Conservation (phyloP, 2,888 invertebrate genomes). For the Eupithecia inturbata region DNA sequence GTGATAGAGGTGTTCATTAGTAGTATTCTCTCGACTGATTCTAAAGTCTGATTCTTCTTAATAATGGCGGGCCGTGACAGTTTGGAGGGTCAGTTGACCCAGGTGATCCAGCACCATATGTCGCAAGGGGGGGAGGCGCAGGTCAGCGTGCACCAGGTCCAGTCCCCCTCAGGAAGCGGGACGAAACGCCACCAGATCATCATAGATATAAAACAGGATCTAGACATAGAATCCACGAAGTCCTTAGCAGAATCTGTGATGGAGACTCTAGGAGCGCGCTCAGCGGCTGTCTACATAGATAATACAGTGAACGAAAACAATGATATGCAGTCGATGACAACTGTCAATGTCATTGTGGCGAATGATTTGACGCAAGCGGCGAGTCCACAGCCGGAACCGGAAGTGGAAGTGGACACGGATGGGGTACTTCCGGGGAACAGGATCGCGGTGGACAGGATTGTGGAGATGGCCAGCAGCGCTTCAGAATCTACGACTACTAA, state of each 20-base stretch:
- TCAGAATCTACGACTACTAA: slow-evolving; percentile 56
- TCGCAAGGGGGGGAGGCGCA: slow-evolving; percentile 74
- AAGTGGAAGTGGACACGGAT: slow-evolving; percentile 43
- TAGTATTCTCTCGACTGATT: slow-evolving; percentile 55
- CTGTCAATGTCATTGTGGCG: slow-evolving; percentile 79
- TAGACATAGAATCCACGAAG: slow-evolving; percentile 79
- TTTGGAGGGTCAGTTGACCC: slow-evolving; percentile 73
- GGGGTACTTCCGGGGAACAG: slow-evolving; percentile 65
- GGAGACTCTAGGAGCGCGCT: slow-evolving; percentile 79
- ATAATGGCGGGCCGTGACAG: slow-evolving; percentile 72
- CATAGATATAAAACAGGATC: slow-evolving; percentile 80
- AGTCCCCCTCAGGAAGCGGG: slow-evolving; percentile 71
- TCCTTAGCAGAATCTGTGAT: slow-evolving; percentile 81
- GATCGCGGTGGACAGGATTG: slow-evolving; percentile 74
- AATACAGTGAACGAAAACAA: slow-evolving; percentile 69
- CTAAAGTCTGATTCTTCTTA: slow-evolving; percentile 47
- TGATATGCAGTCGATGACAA: slow-evolving; percentile 76
- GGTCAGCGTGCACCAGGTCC: slow-evolving; percentile 79
- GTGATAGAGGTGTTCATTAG: slow-evolving; percentile 82
- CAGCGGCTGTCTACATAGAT: slow-evolving; percentile 79
- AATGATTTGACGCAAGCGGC: slow-evolving; percentile 68
- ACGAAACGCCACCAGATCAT: slow-evolving; percentile 80
- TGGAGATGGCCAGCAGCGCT: slow-evolving; percentile 67
- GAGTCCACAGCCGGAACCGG: slow-evolving; percentile 64
- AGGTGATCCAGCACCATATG: slow-evolving; percentile 77